Evolutionary conservation across 2,797 vertebrate genomes (phyloP), one percentile per base, ranked within the genome.

Genomic region (Squalus acanthias): DNA sequence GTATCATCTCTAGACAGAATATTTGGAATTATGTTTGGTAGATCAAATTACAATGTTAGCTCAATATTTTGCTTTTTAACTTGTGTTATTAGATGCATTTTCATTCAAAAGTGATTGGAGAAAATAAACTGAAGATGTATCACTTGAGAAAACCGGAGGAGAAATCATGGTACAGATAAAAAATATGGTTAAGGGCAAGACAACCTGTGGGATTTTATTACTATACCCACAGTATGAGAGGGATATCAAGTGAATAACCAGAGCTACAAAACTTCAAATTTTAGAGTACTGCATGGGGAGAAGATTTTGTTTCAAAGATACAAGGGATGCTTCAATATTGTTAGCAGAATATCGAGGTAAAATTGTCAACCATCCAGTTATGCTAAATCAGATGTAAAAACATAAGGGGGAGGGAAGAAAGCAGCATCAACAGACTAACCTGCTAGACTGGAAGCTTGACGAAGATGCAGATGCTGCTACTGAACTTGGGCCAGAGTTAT

Each of bases 401-500:
- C 29, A 24, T n/a, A 26, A 50, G 65, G 39, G 50, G 22, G 13
- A 60, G 50, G 15, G 10, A 24, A 57, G 39, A 46, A 94, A 69
- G 3, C 1, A 91, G 29, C 29, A 63, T 13, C 26, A 17, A 29
- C 29, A 60, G 60, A 57, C 70, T 95, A n/a, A 95, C 94, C 70
- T 95, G 70, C 50, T 76, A 76, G 94, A 95, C 15, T 95, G 94
- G 70, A 76, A 76, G 94, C 94, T 76, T 74, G 94, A 76, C 1
- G 94, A 95, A 72, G 94, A 76, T 57, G 94, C 50, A 74, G 94
- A 95, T 57, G 94, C 94, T 95, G 94, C 70, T 76, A 53, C 94
- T 95, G 50, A 95, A 95, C 69, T 95, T 95, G 70, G 94, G 94
- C 94, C 70, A n/a, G 94, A 95, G 70, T 76, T 95, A n/a, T 95